Evolutionary conservation across 2,797 vertebrate genomes (phyloP), one percentile per base, ranked within the genome.

Genomic region (Thaleichthys pacificus): DNA sequence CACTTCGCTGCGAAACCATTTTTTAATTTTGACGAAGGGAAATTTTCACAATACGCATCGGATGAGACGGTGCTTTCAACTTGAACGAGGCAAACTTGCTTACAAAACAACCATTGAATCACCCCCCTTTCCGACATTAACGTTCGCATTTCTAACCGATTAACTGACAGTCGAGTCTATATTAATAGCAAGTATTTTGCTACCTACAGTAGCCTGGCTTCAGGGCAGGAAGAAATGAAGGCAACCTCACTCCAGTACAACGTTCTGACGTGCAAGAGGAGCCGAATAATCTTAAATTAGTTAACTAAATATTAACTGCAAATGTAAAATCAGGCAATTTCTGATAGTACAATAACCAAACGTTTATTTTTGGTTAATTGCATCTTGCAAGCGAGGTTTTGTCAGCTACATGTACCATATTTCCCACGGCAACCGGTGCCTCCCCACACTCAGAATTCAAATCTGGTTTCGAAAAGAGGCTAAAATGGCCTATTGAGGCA

Each of bases 401-500:
- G 15, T 56, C 51, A 56, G 17, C 51, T 56, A 17, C 17, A 35
- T 56, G n/a, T n/a, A 56, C 5, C 19, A 56, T 7, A n/a, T 17
- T 7, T 17, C 2, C 19, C 51, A n/a, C 17, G 17, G 51, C 17
- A 56, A 56, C 51, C 51, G 51, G 17, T 56, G 51, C 51, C 4
- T 38, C 24, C 68, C 65, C 54, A 54, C 57, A 21, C 22, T 24
- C 22, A 65, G 73, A 32, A 62, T 58, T 49, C 54, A 66, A 60
- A 32, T 42, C 69, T 84, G 79, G 76, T 84, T 84, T 86, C 85
- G 79, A 86, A 87, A 87, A 87, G 75, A 86, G 78, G 71, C 75
- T 77, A 87, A 88, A 86, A 89, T 89, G 88, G 86, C 88, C 85
- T 80, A 86, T 78, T 84, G 79, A 69, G 74, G 32, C 32, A 60